phyloP scores from a whole-genome alignment of 2,797 vertebrate species.

The Pangasius djambal region DNA sequence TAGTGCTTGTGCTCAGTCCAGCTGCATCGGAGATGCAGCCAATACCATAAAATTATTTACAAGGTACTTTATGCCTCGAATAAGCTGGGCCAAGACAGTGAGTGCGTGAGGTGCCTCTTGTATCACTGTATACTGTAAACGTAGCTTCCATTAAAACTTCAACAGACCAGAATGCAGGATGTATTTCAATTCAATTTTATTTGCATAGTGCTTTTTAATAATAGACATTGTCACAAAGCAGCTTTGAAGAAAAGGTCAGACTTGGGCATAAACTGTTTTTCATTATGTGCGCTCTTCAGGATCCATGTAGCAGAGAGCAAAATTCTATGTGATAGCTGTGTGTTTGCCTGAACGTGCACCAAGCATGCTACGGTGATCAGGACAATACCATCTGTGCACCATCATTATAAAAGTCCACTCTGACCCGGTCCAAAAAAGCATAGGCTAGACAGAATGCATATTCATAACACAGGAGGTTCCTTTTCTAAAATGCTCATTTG shows the following conservation, averaged over 20 bases:
- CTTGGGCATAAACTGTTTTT: too few species aligned
- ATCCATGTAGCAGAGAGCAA: neutral
- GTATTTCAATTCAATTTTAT: neutral
- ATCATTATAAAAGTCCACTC: slow-evolving; percentile 35
- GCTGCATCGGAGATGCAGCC: slow-evolving; percentile 41
- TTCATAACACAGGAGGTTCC: neutral
- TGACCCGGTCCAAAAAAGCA: slow-evolving; percentile 15
- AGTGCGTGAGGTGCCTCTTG: neutral
- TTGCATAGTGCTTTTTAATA: neutral
- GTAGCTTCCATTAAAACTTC: slow-evolving; percentile 3
- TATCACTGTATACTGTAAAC: slow-evolving; percentile 6
- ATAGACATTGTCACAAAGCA: neutral
- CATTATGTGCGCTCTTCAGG: neutral
- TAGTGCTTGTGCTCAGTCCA: slow-evolving; percentile 43
- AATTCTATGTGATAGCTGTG: slow-evolving; percentile 30
- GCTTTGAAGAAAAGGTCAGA: neutral
- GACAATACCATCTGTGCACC: slow-evolving; percentile 35
- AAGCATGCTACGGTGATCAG: slow-evolving; percentile 39
- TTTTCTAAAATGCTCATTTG: slow-evolving; percentile 11
- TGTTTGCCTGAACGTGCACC: slow-evolving; percentile 17
- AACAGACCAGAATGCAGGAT: neutral
- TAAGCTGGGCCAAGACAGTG: slow-evolving; percentile 38
- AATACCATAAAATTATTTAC: slow-evolving; percentile 64
- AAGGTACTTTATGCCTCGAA: slow-evolving; percentile 52
- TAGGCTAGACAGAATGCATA: neutral